Conservation (phyloP, 2,113 vertebrate species). For the Odontophorus gujanensis region DNA sequence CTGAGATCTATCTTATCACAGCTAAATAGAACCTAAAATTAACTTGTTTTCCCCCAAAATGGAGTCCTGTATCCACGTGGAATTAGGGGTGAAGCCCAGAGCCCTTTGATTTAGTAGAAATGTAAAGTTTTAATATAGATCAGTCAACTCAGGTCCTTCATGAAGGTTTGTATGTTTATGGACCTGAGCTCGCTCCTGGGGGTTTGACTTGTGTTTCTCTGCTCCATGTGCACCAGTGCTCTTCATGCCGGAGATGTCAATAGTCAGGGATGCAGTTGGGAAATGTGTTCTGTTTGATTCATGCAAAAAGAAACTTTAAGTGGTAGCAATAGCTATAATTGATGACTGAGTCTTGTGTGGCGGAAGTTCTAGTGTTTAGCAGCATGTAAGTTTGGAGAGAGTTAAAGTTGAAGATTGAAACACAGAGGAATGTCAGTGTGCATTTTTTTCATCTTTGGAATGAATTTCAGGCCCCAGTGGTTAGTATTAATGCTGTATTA, state of each 20-base stretch:
- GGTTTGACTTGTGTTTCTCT: not conserved
- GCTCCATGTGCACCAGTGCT: not conserved
- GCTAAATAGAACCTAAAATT: not conserved
- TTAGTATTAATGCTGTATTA: conserved; percentile 33
- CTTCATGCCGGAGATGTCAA: not conserved
- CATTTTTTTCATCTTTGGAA: conserved; percentile 29
- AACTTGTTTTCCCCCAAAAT: not conserved
- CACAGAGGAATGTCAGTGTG: no score
- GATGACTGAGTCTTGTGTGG: not conserved
- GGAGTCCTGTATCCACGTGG: not conserved
- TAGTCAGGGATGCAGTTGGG: not conserved
- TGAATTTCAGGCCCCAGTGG: conserved; percentile 32
- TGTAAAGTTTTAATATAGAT: not conserved
- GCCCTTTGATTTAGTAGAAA: not conserved
- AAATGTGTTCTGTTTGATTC: not conserved
- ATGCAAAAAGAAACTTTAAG: not conserved
- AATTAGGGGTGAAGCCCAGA: not conserved
- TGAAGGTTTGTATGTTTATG: not conserved
- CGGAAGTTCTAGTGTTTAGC: not conserved
- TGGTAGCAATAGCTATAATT: conserved; percentile 6
- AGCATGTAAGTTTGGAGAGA: not conserved
- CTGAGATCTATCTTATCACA: not conserved
- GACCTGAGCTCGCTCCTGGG: not conserved
- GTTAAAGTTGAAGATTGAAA: conserved; percentile 7
- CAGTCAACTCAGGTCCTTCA: not conserved